phyloP scores from a whole-genome alignment of 53 echinoderm and acorn worm genomes.

The Hippasteria phrygiana region DNA sequence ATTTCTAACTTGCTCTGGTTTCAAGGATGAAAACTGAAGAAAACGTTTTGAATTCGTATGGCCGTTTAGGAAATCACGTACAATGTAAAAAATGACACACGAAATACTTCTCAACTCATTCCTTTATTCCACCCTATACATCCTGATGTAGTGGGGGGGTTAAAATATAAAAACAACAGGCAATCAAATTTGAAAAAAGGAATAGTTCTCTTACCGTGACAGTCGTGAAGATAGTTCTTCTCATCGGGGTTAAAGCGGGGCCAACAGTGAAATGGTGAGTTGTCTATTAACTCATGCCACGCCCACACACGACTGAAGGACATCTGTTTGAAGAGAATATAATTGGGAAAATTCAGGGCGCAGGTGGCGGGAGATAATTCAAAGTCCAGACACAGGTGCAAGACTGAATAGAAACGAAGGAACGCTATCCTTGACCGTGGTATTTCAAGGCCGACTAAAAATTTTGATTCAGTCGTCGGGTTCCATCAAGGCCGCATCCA shows the following conservation, averaged over 20 bases:
- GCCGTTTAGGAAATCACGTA: too few relatives aligned
- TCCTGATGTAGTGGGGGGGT: too few relatives aligned
- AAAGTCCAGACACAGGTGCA: background rate
- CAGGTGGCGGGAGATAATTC: conserved; percentile 12
- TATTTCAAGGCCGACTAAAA: background rate
- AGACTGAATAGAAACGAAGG: background rate
- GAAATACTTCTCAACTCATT: too few relatives aligned
- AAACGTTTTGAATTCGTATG: too few relatives aligned
- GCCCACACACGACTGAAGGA: conserved; percentile 19
- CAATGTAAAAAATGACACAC: too few relatives aligned
- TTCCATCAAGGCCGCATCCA: too few relatives aligned
- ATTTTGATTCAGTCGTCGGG: background rate
- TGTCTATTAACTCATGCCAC: conserved; percentile 64
- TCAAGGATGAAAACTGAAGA: too few relatives aligned
- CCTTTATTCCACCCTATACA: too few relatives aligned
- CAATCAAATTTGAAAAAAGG: too few relatives aligned
- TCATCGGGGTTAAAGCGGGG: conserved; percentile 39
- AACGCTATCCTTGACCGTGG: background rate
- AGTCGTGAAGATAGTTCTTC: conserved; percentile 46
- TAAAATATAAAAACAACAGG: too few relatives aligned
- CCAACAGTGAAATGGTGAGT: conserved; percentile 63
- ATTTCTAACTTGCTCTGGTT: too few relatives aligned
- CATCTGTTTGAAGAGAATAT: conserved; percentile 23
- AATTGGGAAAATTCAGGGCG: background rate
- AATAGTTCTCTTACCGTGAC: conserved; percentile 44